Percentiles rank a stretch among this genome's conserved stretches.
These are phyloP conservation scores for Luperina testacea DNA, from an alignment of 2,888 invertebrate genomes.

Conservation along the genomic window DNA sequence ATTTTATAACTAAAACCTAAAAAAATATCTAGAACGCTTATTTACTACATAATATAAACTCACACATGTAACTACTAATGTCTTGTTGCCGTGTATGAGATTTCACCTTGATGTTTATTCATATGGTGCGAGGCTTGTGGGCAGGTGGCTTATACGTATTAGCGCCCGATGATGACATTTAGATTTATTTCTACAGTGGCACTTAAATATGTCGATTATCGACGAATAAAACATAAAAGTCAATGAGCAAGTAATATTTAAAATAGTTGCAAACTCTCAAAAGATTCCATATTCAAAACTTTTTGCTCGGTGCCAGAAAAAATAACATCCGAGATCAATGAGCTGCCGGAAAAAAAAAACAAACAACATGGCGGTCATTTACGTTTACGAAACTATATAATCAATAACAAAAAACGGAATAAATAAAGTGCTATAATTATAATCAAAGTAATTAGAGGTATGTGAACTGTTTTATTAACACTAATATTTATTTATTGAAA, in stretches of 20 bases:
- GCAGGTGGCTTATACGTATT: slow-evolving; percentile 64
- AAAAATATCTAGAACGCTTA: slow-evolving; percentile 67
- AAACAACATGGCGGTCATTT: slow-evolving; percentile 37
- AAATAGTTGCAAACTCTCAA: not conserved
- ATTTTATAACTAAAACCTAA: slow-evolving; percentile 22
- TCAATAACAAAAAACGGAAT: not conserved
- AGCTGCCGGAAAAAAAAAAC: slow-evolving; percentile 17
- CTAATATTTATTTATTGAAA: not conserved
- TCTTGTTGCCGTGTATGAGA: slow-evolving; percentile 73
- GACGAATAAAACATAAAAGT: slow-evolving; percentile 4
- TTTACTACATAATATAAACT: slow-evolving; percentile 72
- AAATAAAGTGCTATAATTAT: not conserved
- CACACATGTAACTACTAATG: slow-evolving; percentile 58
- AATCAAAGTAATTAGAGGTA: slow-evolving; percentile 1
- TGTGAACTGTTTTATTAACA: not conserved
- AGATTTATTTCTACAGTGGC: slow-evolving; percentile 20
- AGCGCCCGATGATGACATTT: slow-evolving; percentile 41
- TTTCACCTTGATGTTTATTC: slow-evolving; percentile 88
- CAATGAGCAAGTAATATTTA: slow-evolving; percentile 1
- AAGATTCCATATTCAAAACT: slow-evolving; percentile 38
- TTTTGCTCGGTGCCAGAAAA: slow-evolving; percentile 28
- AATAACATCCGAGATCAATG: slow-evolving; percentile 14
- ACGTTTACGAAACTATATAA: not conserved
- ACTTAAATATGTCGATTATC: not conserved
- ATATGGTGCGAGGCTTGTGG: slow-evolving; percentile 82